Evolutionary conservation across 2,113 vertebrate species (phyloP).

Genomic region (Bombycilla garrulus): DNA sequence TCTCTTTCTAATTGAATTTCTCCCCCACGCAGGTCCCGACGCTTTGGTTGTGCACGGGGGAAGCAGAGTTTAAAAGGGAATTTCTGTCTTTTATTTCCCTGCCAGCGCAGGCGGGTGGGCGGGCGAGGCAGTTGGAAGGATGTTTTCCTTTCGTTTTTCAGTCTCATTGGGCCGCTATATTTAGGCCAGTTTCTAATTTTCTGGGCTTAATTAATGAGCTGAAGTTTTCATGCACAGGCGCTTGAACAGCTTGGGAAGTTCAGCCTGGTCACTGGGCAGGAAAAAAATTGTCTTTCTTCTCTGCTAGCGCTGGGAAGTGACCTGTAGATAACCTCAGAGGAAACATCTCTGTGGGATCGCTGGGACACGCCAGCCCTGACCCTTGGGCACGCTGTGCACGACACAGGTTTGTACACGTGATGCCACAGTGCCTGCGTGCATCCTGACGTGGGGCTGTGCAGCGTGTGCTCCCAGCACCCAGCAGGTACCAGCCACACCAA

Average conservation of each 20-base stretch:
- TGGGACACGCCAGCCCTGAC: background rate
- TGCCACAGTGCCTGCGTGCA: rapidly evolving
- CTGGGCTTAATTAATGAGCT: constrained; percentile 40
- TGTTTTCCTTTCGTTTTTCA: background rate
- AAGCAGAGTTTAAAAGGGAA: background rate
- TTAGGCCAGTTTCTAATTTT: constrained; percentile 44
- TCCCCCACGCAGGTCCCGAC: rapidly evolving
- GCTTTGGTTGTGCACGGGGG: background rate
- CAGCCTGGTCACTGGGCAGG: constrained; percentile 11
- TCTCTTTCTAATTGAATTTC: background rate
- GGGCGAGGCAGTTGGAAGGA: background rate
- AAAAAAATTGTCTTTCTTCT: background rate
- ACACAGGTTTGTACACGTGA: rapidly evolving
- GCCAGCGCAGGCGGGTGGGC: background rate
- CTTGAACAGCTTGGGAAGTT: background rate
- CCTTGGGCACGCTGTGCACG: background rate
- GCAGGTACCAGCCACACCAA: rapidly evolving
- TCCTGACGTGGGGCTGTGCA: background rate
- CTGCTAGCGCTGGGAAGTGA: background rate
- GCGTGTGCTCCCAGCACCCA: background rate
- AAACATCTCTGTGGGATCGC: background rate
- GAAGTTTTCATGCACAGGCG: constrained; percentile 1
- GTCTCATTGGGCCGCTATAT: constrained; percentile 37
- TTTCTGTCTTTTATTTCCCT: background rate
- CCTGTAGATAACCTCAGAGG: background rate